Percentiles rank a stretch among this genome's conserved stretches.
These are phyloP conservation scores for Netelia fuscicornis DNA, from an alignment of 2,888 invertebrate genomes.

Conservation along the genomic window DNA sequence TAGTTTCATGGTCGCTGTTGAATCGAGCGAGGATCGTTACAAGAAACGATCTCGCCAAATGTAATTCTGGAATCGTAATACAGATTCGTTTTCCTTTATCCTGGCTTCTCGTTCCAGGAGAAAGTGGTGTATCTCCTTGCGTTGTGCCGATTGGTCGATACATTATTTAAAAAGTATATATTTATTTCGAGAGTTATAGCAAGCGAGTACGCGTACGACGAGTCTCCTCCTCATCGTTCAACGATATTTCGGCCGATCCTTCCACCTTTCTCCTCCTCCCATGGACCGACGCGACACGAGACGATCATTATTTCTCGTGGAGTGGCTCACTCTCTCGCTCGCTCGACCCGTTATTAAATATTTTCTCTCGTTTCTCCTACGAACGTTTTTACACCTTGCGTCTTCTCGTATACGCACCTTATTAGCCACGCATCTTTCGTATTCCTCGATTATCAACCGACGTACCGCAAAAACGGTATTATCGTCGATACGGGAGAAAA, in stretches of 20 bases:
- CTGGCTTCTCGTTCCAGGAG: slow-evolving; percentile 42
- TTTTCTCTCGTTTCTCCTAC: slow-evolving; percentile 57
- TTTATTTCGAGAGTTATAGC: slow-evolving; percentile 59
- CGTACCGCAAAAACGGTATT: not conserved
- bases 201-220: not conserved
- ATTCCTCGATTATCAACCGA: slow-evolving; percentile 8
- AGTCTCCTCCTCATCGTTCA: slow-evolving; percentile 4
- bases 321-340: slow-evolving; percentile 25
- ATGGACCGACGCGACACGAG: slow-evolving; percentile 4
- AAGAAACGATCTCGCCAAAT: not conserved
- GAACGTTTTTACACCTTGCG: not conserved
- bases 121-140: slow-evolving; percentile 59
- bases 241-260: slow-evolving; percentile 57
- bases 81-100: slow-evolving; percentile 62
- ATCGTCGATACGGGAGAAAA: not conserved
- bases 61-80: slow-evolving; percentile 42
- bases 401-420: not conserved
- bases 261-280: slow-evolving; percentile 59
- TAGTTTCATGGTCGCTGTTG: not conserved
- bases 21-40: slow-evolving; percentile 16
- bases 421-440: not conserved
- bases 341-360: slow-evolving; percentile 54
- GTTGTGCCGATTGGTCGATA: slow-evolving; percentile 58
- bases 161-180: slow-evolving; percentile 53
- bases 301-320: slow-evolving; percentile 50